Evolutionary conservation across 2,888 invertebrate genomes (phyloP), one percentile per base, ranked within the genome.

Genomic region (Noctua comes): DNA sequence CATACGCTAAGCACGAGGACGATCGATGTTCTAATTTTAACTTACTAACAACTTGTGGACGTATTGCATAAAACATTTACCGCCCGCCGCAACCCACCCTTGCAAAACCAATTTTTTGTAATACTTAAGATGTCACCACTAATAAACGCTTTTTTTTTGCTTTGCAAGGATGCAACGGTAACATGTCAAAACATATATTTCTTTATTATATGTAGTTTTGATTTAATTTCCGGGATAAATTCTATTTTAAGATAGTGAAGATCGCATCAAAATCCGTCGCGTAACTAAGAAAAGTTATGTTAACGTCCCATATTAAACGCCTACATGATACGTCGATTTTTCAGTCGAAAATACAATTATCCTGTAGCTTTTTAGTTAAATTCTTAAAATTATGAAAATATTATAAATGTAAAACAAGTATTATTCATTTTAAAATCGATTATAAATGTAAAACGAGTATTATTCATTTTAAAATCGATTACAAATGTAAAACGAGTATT

Each of bases 11-110:
- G 73, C 68, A 36, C 51, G 46, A 51, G 13, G 40, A 36, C 86
- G 84, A 86, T 84, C 86, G 74, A 84, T 84, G 24, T 70, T 86
- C 83, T 83, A 84, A 83, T 78, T 84, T 86, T 84, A 84, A 70
- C 72, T 79, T 75, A 31, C 65, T 51, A 64, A 68, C 76, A 66
- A 77, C 43, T 76, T 68, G 40, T 40, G n/a, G 16, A 48, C 5
- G 54, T 18, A 51, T 40, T 57, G 27, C n/a, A 66, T 46, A 59
- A 57, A 77, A 24, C 16, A 59, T 21, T 59, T 43, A 46, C 36
- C 46, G n/a, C n/a, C n/a, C n/a, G n/a, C n/a, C n/a, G n/a, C n/a
- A n/a, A n/a, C n/a, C n/a, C n/a, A n/a, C n/a, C n/a, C n/a, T n/a
- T n/a, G n/a, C n/a, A n/a, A 40, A 40, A 40, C 40, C 40, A 40